A percentile compares a stretch with the other conserved stretches of the same genome.
Evolutionary conservation across 2,113 vertebrate genomes (phyloP).

Genomic region (Mesocricetus auratus): DNA sequence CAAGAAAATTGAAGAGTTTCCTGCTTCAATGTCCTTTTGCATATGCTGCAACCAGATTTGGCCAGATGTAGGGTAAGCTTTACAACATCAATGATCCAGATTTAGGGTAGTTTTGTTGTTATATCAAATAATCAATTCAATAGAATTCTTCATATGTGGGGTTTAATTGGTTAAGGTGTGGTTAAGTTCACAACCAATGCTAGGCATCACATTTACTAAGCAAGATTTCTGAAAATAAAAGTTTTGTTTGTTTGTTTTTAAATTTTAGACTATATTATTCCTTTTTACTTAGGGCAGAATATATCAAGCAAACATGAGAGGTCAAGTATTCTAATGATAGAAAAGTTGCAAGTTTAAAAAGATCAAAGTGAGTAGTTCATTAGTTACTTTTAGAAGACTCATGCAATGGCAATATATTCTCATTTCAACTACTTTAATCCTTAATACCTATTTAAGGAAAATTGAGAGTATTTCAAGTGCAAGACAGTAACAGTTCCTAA

Average conservation of each 20-base stretch:
- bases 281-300: background rate
- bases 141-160: background rate
- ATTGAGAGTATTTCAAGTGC: background rate
- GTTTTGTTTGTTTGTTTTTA: background rate
- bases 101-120: background rate
- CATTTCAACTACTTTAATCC: background rate
- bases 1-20: background rate
- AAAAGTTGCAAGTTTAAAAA: background rate
- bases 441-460: background rate
- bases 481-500: background rate
- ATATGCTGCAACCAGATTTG: background rate
- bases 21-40: background rate
- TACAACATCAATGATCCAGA: background rate
- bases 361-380: background rate
- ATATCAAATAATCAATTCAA: background rate
- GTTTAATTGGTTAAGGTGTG: background rate
- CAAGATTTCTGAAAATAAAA: background rate
- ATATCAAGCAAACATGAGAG: background rate
- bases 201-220: background rate
- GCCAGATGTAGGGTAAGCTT: background rate
- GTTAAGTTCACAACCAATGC: background rate
- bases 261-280: background rate
- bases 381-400: background rate
- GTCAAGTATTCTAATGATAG: background rate
- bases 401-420: background rate